A percentile compares a stretch with the other conserved stretches of the same genome.
These are phyloP conservation scores for Hormiphora californensis DNA, from an alignment of 37 sponge, comb jelly and placozoan genomes.

Conservation along the genomic window DNA sequence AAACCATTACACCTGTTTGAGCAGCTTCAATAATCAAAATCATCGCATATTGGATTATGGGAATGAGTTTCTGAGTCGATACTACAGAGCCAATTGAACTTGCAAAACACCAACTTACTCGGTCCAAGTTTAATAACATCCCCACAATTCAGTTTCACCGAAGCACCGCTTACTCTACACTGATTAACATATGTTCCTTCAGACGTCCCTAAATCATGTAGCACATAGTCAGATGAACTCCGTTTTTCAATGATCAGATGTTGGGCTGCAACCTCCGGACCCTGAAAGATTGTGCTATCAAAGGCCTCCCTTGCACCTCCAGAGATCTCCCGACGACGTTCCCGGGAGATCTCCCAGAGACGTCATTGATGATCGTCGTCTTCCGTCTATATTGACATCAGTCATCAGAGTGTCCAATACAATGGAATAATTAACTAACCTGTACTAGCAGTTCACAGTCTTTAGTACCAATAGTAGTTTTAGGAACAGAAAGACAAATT, in stretches of 20 bases:
- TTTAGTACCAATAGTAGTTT: slow-evolving; percentile 41
- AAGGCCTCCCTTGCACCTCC: too few species aligned
- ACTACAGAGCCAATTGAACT: too few species aligned
- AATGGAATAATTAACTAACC: too few species aligned
- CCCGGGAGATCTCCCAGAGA: too few species aligned
- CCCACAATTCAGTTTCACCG: slow-evolving; percentile 47
- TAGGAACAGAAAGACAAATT: slow-evolving; percentile 18
- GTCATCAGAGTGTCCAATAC: too few species aligned
- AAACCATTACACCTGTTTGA: too few species aligned
- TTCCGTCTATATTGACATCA: too few species aligned
- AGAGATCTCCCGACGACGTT: too few species aligned
- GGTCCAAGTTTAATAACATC: slow-evolving; percentile 21
- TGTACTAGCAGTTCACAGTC: slow-evolving; percentile 41
- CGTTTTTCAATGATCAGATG: slow-evolving; percentile 39
- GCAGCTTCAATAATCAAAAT: too few species aligned
- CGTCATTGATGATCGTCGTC: too few species aligned
- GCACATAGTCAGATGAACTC: slow-evolving; percentile 3
- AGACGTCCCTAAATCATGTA: slow-evolving; percentile 36
- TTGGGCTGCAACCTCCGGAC: slow-evolving; percentile 32
- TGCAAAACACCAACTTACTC: neutral
- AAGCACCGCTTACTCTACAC: slow-evolving; percentile 36
- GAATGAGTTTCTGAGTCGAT: too few species aligned
- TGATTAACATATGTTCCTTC: slow-evolving; percentile 38
- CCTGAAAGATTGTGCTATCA: neutral
- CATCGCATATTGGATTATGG: too few species aligned